phyloP scores from a whole-genome alignment of 2,888 invertebrate genomes.

The Rutpela maculata region DNA sequence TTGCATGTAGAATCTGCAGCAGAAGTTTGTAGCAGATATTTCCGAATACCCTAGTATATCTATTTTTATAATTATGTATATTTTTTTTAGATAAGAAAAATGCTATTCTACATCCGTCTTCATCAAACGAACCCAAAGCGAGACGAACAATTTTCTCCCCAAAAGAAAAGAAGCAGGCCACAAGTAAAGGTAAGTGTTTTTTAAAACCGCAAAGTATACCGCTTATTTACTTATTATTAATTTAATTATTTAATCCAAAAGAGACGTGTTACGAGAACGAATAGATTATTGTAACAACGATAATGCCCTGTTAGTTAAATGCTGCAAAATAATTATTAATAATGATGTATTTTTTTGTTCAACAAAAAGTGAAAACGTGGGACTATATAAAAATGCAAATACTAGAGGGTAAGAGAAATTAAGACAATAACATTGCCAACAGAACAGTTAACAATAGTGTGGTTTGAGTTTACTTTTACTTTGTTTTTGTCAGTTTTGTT shows the following conservation, averaged over 20 bases:
- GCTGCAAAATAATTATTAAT: background rate
- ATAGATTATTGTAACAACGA: background rate
- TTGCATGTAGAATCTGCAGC: too few species aligned
- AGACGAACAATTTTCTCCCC: slow-evolving; percentile 61
- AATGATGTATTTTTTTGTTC: slow-evolving; percentile 1
- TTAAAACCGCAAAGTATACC: background rate
- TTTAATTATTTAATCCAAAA: background rate
- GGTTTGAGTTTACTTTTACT: slow-evolving; percentile 12
- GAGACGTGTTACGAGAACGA: background rate
- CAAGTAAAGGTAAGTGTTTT: slow-evolving; percentile 55
- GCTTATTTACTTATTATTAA: too few species aligned
- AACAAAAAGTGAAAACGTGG: slow-evolving; percentile 34
- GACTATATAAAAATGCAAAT: slow-evolving; percentile 21
- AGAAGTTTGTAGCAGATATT: too few species aligned
- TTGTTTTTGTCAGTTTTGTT: slow-evolving; percentile 3
- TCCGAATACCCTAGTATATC: too few species aligned
- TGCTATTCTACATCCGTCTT: slow-evolving; percentile 55
- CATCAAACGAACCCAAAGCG: slow-evolving; percentile 62
- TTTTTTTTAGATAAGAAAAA: slow-evolving; percentile 66
- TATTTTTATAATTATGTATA: slow-evolving; percentile 15
- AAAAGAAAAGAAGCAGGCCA: slow-evolving; percentile 66
- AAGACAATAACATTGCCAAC: background rate
- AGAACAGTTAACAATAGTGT: slow-evolving; percentile 12
- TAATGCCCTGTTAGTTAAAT: background rate
- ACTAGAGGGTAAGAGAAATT: background rate